Conservation (phyloP, 2,113 vertebrate species). For the Harpagus bidentatus region DNA sequence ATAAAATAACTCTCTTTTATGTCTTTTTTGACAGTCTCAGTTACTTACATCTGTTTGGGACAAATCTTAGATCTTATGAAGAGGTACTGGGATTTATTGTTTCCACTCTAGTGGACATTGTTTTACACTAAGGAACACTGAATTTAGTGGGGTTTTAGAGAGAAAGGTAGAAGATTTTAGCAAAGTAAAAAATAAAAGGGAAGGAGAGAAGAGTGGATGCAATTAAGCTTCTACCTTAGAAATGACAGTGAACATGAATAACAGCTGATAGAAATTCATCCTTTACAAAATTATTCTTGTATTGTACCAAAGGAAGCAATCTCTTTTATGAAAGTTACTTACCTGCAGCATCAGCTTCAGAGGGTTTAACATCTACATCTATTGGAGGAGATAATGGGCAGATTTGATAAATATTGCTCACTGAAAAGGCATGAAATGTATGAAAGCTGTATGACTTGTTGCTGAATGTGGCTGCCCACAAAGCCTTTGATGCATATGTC, state of each 20-base stretch:
- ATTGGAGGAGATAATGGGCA: background rate
- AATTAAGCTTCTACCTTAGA: background rate
- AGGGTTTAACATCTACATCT: background rate
- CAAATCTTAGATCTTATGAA: background rate
- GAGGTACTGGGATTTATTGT: background rate
- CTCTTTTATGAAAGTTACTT: background rate
- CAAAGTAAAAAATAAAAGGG: background rate
- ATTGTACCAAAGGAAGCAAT: background rate
- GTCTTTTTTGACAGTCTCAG: background rate
- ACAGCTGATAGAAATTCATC: background rate
- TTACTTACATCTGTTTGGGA: background rate
- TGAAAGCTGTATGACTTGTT: background rate
- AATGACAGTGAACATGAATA: background rate
- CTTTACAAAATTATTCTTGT: background rate
- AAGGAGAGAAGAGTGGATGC: background rate
- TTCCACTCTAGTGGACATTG: background rate
- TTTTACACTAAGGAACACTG: background rate
- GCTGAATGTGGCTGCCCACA: constrained; percentile 26
- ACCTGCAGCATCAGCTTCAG: background rate
- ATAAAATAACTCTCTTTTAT: background rate
- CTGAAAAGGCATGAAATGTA: background rate
- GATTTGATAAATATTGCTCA: background rate
- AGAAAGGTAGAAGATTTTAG: background rate
- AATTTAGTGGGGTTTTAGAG: background rate
- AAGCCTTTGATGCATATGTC: constrained; percentile 9